Evolutionary conservation across 2,797 vertebrate species (phyloP).

Genomic region (Borostomias antarcticus): DNA sequence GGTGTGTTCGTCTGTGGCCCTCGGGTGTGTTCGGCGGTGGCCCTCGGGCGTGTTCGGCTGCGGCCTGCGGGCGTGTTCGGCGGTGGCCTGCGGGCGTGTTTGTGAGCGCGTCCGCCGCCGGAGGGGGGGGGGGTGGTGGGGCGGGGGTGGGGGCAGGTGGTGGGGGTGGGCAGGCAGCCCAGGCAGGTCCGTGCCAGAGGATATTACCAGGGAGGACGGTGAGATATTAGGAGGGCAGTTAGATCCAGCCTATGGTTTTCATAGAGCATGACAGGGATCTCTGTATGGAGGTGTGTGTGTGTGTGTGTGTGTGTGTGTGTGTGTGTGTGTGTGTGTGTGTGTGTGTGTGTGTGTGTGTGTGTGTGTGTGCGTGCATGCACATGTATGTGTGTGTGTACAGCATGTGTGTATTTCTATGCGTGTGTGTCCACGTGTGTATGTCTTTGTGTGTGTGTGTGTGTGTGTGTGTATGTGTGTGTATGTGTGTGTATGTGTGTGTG

Average conservation of each 20-base stretch:
- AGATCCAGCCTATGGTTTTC: conserved; percentile 66
- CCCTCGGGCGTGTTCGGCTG: conserved; percentile 10
- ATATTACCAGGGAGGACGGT: conserved; percentile 45
- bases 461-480: background rate
- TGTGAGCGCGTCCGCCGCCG: conserved; percentile 16
- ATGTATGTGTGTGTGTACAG: background rate
- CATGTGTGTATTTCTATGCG: background rate
- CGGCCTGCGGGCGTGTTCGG: conserved; percentile 20
- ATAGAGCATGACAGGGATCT: conserved; percentile 52
- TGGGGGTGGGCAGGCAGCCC: too few relatives aligned
- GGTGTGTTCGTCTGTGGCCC: conserved; percentile 11
- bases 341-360: background rate
- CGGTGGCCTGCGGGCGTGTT: conserved; percentile 9
- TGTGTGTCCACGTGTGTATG: background rate
- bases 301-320: background rate
- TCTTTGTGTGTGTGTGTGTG: conserved; percentile 5
- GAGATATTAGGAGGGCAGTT: conserved; percentile 61
- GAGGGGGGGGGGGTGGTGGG: background rate
- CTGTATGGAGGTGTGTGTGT: background rate
- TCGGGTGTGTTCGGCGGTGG: conserved; percentile 8
- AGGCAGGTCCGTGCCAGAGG: conserved; percentile 19
- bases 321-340: background rate
- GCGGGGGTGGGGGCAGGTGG: background rate
- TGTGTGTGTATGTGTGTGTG: conserved; percentile 13
- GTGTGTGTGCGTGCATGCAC: background rate